Conservation (phyloP, 2,113 vertebrate genomes). For the Malaclemys terrapin region DNA sequence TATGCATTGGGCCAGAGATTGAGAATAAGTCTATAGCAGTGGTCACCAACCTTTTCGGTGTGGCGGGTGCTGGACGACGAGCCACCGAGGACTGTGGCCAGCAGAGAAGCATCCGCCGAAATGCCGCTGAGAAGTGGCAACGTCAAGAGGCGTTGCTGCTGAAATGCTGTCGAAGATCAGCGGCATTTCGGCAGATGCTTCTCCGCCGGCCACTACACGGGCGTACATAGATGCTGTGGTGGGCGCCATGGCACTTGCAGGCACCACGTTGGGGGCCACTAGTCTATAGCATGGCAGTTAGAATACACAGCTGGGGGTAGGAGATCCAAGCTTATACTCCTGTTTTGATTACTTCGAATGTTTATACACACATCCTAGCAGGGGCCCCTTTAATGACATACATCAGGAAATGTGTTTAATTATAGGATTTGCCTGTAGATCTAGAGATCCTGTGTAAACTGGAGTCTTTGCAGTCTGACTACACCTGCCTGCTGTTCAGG, state of each 20-base stretch:
- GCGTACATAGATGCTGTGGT: too few species aligned
- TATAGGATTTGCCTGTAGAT: not conserved
- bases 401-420: not conserved
- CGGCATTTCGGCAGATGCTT: too few species aligned
- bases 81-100: too few species aligned
- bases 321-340: not conserved
- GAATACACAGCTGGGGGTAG: not conserved
- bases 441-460: not conserved
- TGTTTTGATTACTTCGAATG: not conserved
- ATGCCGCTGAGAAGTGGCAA: too few species aligned
- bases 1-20: not conserved
- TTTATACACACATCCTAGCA: not conserved
- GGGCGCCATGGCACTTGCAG: too few species aligned
- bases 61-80: too few species aligned
- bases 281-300: not conserved
- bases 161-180: too few species aligned
- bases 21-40: not conserved
- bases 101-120: too few species aligned
- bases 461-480: not conserved
- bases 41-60: too few species aligned
- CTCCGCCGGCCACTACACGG: too few species aligned
- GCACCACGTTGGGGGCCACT: too few species aligned
- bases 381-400: not conserved
- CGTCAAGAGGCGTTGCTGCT: too few species aligned
- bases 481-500: not conserved